These are phyloP conservation scores for Oedothorax gibbosus DNA, from an alignment of 1,140 invertebrate species.

Conservation along the genomic window DNA sequence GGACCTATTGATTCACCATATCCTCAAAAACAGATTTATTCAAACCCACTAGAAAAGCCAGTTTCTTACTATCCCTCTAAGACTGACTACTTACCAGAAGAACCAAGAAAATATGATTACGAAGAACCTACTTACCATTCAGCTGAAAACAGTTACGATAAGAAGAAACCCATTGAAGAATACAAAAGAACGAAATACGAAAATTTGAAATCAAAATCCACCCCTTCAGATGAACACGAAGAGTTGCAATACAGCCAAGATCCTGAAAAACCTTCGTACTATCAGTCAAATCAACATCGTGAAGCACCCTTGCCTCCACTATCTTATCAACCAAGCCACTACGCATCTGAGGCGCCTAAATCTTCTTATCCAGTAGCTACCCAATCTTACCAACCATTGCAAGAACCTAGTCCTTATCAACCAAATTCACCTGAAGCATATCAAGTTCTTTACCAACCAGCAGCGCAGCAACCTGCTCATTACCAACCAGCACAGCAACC, in stretches of 20 bases:
- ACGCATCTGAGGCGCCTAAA: too few species aligned
- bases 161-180: too few species aligned
- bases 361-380: too few species aligned
- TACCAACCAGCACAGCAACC: neutral
- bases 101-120: neutral
- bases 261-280: neutral
- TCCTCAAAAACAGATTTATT: constrained; percentile 3
- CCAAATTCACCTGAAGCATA: neutral
- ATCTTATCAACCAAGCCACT: neutral
- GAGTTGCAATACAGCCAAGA: constrained; percentile 9
- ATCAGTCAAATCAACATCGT: neutral
- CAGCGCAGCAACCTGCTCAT: neutral
- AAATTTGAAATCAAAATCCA: neutral
- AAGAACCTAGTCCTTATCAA: neutral
- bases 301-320: neutral
- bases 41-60: neutral
- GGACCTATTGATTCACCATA: constrained; percentile 1
- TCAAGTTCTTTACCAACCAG: neutral
- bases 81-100: neutral
- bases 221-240: neutral
- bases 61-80: neutral
- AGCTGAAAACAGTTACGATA: constrained; percentile 5
- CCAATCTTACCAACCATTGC: too few species aligned
- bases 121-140: neutral
- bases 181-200: neutral